These are phyloP conservation scores for Tragelaphus buxtoni DNA, from an alignment of 2,113 vertebrate species.

Conservation along the genomic window DNA sequence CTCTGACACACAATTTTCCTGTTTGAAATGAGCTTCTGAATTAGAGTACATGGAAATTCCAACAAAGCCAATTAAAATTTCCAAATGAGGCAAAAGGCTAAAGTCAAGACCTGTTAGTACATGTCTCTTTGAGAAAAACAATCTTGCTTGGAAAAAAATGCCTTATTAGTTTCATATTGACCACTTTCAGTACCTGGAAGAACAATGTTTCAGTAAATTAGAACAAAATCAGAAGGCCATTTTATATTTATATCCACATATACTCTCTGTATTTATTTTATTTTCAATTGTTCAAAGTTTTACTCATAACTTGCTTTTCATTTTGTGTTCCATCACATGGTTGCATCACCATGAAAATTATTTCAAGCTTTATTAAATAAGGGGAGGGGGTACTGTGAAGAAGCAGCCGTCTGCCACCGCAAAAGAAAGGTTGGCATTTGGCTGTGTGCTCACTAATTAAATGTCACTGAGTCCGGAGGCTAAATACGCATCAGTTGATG, in stretches of 20 bases:
- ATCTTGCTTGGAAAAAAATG: background rate
- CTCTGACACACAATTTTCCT: background rate
- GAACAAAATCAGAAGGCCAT: background rate
- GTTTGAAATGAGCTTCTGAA: background rate
- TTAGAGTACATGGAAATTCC: background rate
- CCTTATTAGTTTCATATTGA: background rate
- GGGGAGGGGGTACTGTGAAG: background rate
- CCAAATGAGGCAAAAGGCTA: background rate
- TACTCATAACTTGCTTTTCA: constrained; percentile 13
- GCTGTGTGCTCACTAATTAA: constrained; percentile 69
- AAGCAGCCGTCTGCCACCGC: background rate
- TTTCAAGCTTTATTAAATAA: constrained; percentile 16
- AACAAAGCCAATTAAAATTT: constrained; percentile 28
- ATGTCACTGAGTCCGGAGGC: constrained; percentile 66
- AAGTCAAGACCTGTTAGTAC: background rate
- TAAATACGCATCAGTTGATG: constrained; percentile 54
- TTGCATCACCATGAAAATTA: background rate
- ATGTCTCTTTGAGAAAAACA: background rate
- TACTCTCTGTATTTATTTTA: background rate
- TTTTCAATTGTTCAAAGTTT: background rate
- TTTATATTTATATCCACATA: background rate
- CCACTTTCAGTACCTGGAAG: background rate
- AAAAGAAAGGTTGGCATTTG: constrained; percentile 54
- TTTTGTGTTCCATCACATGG: background rate
- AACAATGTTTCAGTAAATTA: background rate